These are phyloP conservation scores for Archocentrus centrarchus DNA, from an alignment of 2,113 vertebrate genomes.

Conservation along the genomic window DNA sequence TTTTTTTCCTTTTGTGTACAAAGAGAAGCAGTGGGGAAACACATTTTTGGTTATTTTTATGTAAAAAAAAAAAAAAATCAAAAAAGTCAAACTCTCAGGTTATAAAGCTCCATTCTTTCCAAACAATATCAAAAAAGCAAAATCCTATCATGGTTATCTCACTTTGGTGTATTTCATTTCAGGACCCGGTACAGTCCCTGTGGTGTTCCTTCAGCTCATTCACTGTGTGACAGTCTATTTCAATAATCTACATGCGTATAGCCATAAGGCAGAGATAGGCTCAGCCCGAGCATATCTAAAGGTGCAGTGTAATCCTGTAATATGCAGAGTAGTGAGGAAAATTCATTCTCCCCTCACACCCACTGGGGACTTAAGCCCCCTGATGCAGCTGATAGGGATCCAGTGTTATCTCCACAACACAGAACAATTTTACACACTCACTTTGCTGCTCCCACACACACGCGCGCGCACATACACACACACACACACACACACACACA, in stretches of 20 bases:
- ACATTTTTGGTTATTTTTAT: not conserved
- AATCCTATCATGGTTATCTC: slow-evolving; percentile 55
- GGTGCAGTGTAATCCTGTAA: slow-evolving; percentile 83
- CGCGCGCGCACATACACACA: not conserved
- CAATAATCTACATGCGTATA: slow-evolving; percentile 64
- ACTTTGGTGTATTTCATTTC: slow-evolving; percentile 39
- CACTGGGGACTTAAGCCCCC: slow-evolving; percentile 76
- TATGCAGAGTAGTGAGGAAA: slow-evolving; percentile 80
- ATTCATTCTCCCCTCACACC: slow-evolving; percentile 75
- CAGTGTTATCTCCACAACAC: slow-evolving; percentile 79
- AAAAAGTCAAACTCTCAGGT: slow-evolving; percentile 9
- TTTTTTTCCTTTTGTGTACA: not conserved
- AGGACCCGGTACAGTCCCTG: slow-evolving; percentile 26
- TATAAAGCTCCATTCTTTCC: slow-evolving; percentile 34
- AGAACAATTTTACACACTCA: slow-evolving; percentile 76
- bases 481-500: slow-evolving; percentile 20
- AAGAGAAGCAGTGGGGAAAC: not conserved
- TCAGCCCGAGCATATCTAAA: slow-evolving; percentile 74
- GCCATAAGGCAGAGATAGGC: slow-evolving; percentile 70
- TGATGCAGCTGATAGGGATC: slow-evolving; percentile 80
- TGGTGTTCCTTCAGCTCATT: slow-evolving; percentile 48
- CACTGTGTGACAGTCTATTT: slow-evolving; percentile 60
- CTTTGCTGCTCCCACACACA: slow-evolving; percentile 27
- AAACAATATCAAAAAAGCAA: slow-evolving; percentile 39
- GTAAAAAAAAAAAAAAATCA: not conserved